These are phyloP conservation scores for Acromyrmex charruanus DNA, from an alignment of 1,140 invertebrate genomes.

Conservation along the genomic window DNA sequence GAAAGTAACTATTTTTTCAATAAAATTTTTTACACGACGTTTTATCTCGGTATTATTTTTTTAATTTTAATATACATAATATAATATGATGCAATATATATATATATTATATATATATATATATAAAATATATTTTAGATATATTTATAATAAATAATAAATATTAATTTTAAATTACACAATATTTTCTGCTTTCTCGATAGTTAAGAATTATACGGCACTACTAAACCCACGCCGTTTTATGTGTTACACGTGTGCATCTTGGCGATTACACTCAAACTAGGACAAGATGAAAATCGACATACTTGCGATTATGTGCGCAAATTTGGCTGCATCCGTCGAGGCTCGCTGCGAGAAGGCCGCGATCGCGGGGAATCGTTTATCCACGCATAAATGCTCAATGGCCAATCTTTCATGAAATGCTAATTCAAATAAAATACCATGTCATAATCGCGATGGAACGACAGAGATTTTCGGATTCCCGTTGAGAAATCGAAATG, in stretches of 20 bases:
- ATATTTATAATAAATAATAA: slow-evolving; percentile 1
- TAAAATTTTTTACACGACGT: not conserved
- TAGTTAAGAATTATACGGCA: not conserved
- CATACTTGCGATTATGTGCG: slow-evolving; percentile 72
- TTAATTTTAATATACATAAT: not conserved
- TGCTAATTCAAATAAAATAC: slow-evolving; percentile 38
- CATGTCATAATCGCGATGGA: slow-evolving; percentile 50
- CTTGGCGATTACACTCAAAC: slow-evolving; percentile 76
- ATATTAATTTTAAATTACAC: not conserved
- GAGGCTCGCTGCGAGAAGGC: not conserved
- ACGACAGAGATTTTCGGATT: slow-evolving; percentile 73
- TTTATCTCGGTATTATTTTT: not conserved
- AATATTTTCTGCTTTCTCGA: slow-evolving; percentile 4
- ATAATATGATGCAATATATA: not conserved
- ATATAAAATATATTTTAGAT: not conserved
- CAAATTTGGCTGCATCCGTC: slow-evolving; percentile 50
- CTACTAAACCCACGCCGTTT: slow-evolving; percentile 18
- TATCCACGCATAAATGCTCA: not conserved
- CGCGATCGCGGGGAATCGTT: slow-evolving; percentile 4
- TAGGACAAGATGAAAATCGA: slow-evolving; percentile 82
- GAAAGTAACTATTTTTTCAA: not conserved
- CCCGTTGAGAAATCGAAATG: slow-evolving; percentile 77
- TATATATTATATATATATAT: slow-evolving; percentile 5
- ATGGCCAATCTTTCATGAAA: not conserved
- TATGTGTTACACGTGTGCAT: slow-evolving; percentile 37